Conservation (phyloP, 2,113 vertebrate species). For the Pseudorhombus dupliciocellatus region DNA sequence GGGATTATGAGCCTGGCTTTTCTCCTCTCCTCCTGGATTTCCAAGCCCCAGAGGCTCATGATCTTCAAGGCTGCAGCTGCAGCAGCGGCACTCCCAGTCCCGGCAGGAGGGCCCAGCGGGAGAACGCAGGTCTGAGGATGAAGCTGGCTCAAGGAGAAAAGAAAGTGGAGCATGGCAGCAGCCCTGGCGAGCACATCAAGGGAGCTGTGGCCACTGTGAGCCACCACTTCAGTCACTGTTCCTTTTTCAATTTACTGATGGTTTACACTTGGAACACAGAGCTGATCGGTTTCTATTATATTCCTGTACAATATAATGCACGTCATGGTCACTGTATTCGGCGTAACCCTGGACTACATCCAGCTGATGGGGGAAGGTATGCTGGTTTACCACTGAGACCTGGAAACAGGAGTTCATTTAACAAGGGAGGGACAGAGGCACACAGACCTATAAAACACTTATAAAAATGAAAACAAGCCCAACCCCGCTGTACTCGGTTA, state of each 20-base stretch:
- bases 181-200: slow-evolving; percentile 48
- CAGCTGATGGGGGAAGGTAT: background rate
- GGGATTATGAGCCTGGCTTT: slow-evolving; percentile 71
- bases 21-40: slow-evolving; percentile 70
- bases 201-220: slow-evolving; percentile 42
- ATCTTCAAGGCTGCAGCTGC: slow-evolving; percentile 68
- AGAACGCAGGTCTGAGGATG: slow-evolving; percentile 12
- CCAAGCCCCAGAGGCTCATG: slow-evolving; percentile 72
- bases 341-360: slow-evolving; percentile 24
- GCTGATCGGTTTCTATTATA: no score
- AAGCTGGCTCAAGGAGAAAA: slow-evolving; percentile 12
- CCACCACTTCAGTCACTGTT: slow-evolving; percentile 74
- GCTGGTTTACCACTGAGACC: no score
- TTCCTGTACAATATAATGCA: no score
- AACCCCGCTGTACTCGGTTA: slow-evolving; percentile 1
- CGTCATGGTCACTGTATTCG: slow-evolving; percentile 81
- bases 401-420: background rate
- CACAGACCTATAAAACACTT: slow-evolving; percentile 3
- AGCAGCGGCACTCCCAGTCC: slow-evolving; percentile 6
- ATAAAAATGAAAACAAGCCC: no score
- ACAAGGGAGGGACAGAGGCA: background rate
- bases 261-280: background rate
- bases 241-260: slow-evolving; percentile 23
- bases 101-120: slow-evolving; percentile 22
- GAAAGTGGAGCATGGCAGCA: slow-evolving; percentile 24